These are phyloP conservation scores for Parazoanthus atlanticus DNA, from an alignment of 92 coral and sea anemone species.

Conservation along the genomic window DNA sequence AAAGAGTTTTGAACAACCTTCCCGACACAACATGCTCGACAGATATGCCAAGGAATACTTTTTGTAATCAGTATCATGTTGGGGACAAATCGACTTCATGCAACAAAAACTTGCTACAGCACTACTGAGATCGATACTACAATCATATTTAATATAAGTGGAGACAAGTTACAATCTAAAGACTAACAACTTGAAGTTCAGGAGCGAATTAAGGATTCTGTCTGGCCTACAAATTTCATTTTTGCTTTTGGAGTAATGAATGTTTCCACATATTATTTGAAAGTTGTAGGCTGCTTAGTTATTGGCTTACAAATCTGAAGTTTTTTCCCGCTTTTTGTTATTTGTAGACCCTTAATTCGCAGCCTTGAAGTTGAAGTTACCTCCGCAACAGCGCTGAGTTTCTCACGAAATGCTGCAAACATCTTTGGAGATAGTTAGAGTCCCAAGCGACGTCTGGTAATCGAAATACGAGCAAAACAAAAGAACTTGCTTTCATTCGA, in stretches of 20 bases:
- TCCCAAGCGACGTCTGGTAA: not conserved
- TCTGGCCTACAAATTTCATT: too few species aligned
- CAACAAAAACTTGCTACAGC: not conserved
- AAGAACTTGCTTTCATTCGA: not conserved
- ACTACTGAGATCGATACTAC: not conserved
- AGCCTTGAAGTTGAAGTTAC: not conserved
- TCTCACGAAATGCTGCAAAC: slow-evolving; percentile 38
- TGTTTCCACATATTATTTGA: too few species aligned
- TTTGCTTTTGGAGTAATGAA: too few species aligned
- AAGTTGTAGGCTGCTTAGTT: not conserved
- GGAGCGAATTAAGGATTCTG: too few species aligned
- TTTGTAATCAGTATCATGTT: not conserved
- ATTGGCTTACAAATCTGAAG: too few species aligned
- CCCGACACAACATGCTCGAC: not conserved
- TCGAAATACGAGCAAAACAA: not conserved
- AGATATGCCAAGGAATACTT: not conserved
- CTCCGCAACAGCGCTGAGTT: slow-evolving; percentile 34
- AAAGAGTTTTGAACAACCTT: not conserved
- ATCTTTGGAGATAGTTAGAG: not conserved
- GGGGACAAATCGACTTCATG: not conserved
- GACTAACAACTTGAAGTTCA: too few species aligned
- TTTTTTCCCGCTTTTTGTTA: too few species aligned
- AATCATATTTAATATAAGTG: too few species aligned
- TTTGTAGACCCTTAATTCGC: too few species aligned
- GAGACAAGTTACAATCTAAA: not conserved